phyloP scores from a whole-genome alignment of 2,113 vertebrate species.

The Pterophyllum scalare region DNA sequence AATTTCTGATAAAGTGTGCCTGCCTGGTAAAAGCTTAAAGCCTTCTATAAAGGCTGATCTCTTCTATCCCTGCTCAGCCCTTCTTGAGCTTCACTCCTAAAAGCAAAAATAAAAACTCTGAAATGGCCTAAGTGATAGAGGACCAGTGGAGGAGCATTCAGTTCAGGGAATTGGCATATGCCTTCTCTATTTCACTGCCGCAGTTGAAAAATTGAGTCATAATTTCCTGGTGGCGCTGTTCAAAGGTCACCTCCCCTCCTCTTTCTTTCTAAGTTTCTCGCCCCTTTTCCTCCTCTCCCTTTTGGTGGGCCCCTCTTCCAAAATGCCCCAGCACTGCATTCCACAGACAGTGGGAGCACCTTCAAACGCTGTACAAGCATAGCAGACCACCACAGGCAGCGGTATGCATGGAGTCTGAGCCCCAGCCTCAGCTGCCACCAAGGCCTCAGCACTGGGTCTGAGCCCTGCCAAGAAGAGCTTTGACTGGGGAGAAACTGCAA shows the following conservation, averaged over 20 bases:
- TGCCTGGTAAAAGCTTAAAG: not conserved
- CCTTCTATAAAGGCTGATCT: slow-evolving; percentile 1
- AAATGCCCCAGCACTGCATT: slow-evolving; percentile 76
- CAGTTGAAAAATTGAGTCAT: slow-evolving; percentile 78
- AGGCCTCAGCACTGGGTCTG: slow-evolving; percentile 40
- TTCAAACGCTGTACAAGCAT: slow-evolving; percentile 65
- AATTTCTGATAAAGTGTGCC: not conserved
- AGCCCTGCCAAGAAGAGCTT: slow-evolving; percentile 45
- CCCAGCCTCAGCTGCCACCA: slow-evolving; percentile 69
- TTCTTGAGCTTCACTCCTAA: not conserved
- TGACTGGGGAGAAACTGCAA: slow-evolving; percentile 60
- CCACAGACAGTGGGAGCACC: slow-evolving; percentile 76
- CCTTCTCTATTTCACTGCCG: slow-evolving; percentile 52
- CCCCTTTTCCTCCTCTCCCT: slow-evolving; percentile 63
- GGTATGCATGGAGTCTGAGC: slow-evolving; percentile 30
- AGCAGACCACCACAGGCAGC: slow-evolving; percentile 41
- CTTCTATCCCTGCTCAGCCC: not conserved
- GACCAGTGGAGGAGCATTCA: not conserved
- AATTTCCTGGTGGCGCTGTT: slow-evolving; percentile 77
- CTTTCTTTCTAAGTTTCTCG: slow-evolving; percentile 26
- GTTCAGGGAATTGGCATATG: not conserved
- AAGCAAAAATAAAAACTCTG: not conserved
- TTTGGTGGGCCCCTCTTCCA: slow-evolving; percentile 75
- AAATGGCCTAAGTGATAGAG: not conserved
- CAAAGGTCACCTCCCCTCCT: slow-evolving; percentile 71